Evolutionary conservation across 2,888 invertebrate genomes (phyloP).

Genomic region (Lasioglossum lativentre): DNA sequence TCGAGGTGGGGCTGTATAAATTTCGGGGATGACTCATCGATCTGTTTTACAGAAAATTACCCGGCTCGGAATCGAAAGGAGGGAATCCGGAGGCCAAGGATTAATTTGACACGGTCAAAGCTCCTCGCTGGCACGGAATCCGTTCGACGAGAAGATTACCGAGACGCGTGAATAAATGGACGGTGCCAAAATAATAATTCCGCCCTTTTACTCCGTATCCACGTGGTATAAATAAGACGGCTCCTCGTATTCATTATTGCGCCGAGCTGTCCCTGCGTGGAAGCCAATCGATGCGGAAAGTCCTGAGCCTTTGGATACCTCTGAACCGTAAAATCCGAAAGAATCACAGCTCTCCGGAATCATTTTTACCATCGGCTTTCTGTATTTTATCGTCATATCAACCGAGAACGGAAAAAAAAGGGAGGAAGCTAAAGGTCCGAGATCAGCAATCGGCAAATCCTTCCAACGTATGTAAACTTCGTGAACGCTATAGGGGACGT

Average conservation of each 20-base stretch:
- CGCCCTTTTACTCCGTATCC: constrained; percentile 44
- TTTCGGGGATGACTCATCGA: not conserved
- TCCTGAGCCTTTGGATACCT: constrained; percentile 47
- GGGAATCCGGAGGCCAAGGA: constrained; percentile 8
- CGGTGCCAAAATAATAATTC: constrained; percentile 56
- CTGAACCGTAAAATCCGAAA: constrained; percentile 78
- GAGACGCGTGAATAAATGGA: constrained; percentile 40
- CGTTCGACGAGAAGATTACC: constrained; percentile 26
- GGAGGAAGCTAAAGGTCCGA: constrained; percentile 50
- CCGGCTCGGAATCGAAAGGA: not conserved
- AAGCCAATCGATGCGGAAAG: constrained; percentile 63
- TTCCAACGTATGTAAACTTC: constrained; percentile 65
- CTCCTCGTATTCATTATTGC: constrained; percentile 59
- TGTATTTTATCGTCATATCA: constrained; percentile 68
- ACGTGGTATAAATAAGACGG: constrained; percentile 50
- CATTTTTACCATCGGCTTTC: constrained; percentile 64
- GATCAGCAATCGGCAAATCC: constrained; percentile 47
- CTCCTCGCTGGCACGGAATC: not conserved
- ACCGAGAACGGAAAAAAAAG: constrained; percentile 36
- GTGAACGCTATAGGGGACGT: constrained; percentile 50
- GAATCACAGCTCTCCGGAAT: constrained; percentile 74
- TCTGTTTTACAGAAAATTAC: constrained; percentile 5
- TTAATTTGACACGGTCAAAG: constrained; percentile 20
- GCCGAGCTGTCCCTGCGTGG: constrained; percentile 28
- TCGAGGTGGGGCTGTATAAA: not conserved